phyloP scores from a whole-genome alignment of 2,797 vertebrate species.

The Ctenopoma multispine region DNA sequence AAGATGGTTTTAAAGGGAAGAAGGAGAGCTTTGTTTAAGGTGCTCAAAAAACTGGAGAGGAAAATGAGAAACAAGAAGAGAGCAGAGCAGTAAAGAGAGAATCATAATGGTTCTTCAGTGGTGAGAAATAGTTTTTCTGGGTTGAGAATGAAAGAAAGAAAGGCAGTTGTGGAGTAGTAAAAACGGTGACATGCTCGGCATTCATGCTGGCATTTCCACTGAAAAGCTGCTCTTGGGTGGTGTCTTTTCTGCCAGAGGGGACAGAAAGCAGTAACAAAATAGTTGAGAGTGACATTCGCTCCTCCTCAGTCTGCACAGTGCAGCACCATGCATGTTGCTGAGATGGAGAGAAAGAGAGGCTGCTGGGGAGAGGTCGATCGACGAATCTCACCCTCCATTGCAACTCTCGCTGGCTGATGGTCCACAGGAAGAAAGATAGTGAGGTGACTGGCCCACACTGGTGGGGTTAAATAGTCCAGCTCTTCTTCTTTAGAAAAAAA shows the following conservation, averaged over 20 bases:
- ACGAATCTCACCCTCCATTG: conserved; percentile 88
- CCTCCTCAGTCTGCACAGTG: conserved; percentile 66
- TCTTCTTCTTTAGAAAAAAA: conserved; percentile 84
- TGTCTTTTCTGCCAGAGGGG: conserved; percentile 41
- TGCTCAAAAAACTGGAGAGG: conserved; percentile 13
- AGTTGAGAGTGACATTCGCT: conserved; percentile 55
- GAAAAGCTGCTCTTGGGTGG: conserved; percentile 57
- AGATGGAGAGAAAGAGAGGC: conserved; percentile 46
- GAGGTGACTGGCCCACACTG: conserved; percentile 86
- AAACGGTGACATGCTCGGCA: conserved; percentile 76
- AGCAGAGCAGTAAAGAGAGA: conserved; percentile 15
- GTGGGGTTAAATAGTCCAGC: conserved; percentile 81
- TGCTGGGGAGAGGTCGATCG: conserved; percentile 48
- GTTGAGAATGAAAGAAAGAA: conserved; percentile 25
- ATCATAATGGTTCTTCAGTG: conserved; percentile 12
- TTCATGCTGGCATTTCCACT: conserved; percentile 72
- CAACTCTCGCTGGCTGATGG: conserved; percentile 80
- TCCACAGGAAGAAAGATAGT: conserved; percentile 85
- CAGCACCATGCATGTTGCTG: conserved; percentile 81
- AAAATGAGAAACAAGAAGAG: conserved; percentile 7
- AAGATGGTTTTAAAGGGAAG: conserved; percentile 34
- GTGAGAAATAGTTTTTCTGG: conserved; percentile 9
- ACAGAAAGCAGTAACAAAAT: conserved; percentile 46
- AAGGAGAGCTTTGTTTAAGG: conserved; percentile 31
- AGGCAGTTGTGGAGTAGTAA: conserved; percentile 26